These are phyloP conservation scores for Pectinophora gossypiella DNA, from an alignment of 1,140 invertebrate genomes.

Conservation along the genomic window DNA sequence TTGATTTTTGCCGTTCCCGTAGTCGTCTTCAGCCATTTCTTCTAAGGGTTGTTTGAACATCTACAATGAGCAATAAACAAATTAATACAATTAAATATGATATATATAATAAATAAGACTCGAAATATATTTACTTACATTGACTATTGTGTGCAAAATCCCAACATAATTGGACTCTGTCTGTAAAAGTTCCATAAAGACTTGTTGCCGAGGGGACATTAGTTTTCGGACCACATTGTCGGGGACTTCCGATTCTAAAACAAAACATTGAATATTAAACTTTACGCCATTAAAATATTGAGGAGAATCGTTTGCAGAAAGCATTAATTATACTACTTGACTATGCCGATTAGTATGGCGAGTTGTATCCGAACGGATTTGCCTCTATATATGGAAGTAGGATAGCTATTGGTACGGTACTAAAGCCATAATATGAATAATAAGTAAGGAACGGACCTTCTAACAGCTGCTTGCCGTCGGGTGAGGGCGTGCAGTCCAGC, in stretches of 20 bases:
- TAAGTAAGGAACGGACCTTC: no score
- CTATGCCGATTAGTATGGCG: no score
- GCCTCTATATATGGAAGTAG: no score
- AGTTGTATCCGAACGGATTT: no score
- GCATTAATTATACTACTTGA: no score
- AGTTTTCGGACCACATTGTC: conserved; percentile 80
- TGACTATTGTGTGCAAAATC: conserved; percentile 91
- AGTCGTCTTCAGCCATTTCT: conserved; percentile 82
- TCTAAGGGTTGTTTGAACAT: conserved; percentile 96
- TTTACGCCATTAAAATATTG: no score
- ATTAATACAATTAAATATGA: background rate
- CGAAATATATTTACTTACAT: conserved; percentile 34
- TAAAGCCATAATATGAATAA: no score
- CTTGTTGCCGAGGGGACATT: conserved; percentile 87
- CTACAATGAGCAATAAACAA: conserved; percentile 74
- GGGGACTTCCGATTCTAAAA: conserved; percentile 71
- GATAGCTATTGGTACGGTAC: no score
- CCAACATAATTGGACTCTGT: conserved; percentile 98
- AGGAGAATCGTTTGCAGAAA: no score
- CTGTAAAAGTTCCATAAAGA: conserved; percentile 94
- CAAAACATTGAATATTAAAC: conserved; percentile 7
- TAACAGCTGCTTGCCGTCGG: conserved; percentile 80
- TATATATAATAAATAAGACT: background rate
- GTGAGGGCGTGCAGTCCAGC: conserved; percentile 88
- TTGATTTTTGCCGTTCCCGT: conserved; percentile 71